Evolutionary conservation across 2,113 vertebrate genomes (phyloP), one percentile per base, ranked within the genome.

Genomic region (Apaloderma vittatum): DNA sequence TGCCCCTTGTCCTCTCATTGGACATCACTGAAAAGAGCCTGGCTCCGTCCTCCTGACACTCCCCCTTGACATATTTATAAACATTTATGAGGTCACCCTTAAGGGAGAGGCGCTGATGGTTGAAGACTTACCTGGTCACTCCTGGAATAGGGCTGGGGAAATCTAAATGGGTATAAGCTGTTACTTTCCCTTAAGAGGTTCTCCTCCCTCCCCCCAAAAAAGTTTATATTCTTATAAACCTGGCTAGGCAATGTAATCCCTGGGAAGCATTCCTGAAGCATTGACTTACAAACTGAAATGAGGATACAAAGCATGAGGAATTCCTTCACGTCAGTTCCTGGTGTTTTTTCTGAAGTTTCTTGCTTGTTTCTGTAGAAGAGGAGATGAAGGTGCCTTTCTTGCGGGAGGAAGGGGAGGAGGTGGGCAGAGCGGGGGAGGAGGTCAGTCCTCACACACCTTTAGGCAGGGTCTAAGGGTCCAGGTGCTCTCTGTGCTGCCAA

Each of bases 111-210:
- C 55, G 24, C 61, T 16, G 40, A 21, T 54, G 11, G 45, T 91
- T 66, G 46, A 40, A 73, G 40, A 49, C 40, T 91, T 70, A 40
- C 40, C 23, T 57, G n/a, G 18, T 40, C 27, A 15, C 0, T 15
- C 0, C 0, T n/a, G 17, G 40, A 88, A 45, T 3, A 2, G 26
- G 74, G 8, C 11, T 6, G 18, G 30, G 29, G 55, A 26, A 85
- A 72, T 17, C 76, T 71, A 37, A 55, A 45, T 26, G 1, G 26
- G 4, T 48, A 15, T 16, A 75, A 72, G 26, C 15, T 43, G 8
- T 23, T 59, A 2, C 15, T 54, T 51, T 58, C 46, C 45, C 29
- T 72, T 57, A 68, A 48, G 46, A 36, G 11, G 6, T 17, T 52
- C 20, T 26, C 22, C 12, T 51, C 30, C 23, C 23, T 32, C 5